Evolutionary conservation across 1,140 invertebrate genomes (phyloP).

Genomic region (Pemphigus obesinymphae): DNA sequence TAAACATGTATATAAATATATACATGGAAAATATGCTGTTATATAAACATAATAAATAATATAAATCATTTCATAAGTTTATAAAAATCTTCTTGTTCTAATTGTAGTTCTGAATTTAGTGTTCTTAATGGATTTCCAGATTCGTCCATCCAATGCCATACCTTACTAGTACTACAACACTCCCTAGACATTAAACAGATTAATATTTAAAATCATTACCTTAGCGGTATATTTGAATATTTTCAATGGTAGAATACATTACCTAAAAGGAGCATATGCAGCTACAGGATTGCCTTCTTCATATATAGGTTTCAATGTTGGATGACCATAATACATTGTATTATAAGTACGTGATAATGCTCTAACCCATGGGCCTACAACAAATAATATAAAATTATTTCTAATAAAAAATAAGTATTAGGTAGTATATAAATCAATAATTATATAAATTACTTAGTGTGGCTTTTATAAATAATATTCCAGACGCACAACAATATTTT

Average conservation of each 20-base stretch:
- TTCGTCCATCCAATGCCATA: slow-evolving; percentile 43
- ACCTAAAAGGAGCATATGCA: slow-evolving; percentile 32
- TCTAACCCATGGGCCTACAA: slow-evolving; percentile 2
- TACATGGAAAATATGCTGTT: no score
- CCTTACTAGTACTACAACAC: slow-evolving; percentile 20
- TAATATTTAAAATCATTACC: no score
- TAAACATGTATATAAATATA: no score
- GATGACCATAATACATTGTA: slow-evolving; percentile 13
- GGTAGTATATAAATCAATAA: neutral
- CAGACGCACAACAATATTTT: slow-evolving; percentile 46
- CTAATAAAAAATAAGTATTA: neutral
- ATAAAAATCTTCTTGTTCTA: slow-evolving; percentile 3
- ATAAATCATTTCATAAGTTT: neutral
- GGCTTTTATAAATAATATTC: slow-evolving; percentile 45
- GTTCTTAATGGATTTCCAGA: slow-evolving; percentile 20
- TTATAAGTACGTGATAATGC: neutral
- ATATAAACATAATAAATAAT: no score
- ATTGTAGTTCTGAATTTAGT: neutral
- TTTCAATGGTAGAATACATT: neutral
- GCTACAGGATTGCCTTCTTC: neutral
- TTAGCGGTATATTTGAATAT: neutral
- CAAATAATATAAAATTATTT: neutral
- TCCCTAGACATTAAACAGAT: slow-evolving; percentile 35
- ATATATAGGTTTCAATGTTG: neutral
- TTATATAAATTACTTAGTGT: neutral